These are phyloP conservation scores for Drosophila kurseongensis DNA, from an alignment of 1,140 invertebrate species.

Conservation along the genomic window DNA sequence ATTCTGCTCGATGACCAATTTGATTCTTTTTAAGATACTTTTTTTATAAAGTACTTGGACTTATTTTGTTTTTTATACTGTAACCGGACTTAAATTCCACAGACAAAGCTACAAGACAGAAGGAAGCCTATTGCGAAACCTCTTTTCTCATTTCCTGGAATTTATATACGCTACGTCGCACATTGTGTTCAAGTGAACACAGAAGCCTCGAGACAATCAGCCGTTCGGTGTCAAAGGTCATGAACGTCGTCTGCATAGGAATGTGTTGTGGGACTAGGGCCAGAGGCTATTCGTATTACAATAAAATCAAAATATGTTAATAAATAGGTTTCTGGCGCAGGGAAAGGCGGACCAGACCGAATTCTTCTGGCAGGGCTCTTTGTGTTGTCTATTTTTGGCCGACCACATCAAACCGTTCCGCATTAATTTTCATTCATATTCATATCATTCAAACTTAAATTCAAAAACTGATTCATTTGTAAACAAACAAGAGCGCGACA, in stretches of 20 bases:
- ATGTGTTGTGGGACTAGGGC: constrained; percentile 44
- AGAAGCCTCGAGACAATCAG: constrained; percentile 22
- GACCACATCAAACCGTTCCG: constrained; percentile 60
- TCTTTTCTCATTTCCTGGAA: neutral
- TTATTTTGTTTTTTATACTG: too few relatives aligned
- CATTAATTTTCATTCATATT: constrained; percentile 29
- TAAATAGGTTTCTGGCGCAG: constrained; percentile 25
- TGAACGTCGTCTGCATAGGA: constrained; percentile 16
- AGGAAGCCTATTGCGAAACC: neutral
- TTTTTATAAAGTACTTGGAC: too few relatives aligned
- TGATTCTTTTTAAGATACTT: too few relatives aligned
- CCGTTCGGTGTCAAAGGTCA: constrained; percentile 24
- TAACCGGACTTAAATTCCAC: too few relatives aligned
- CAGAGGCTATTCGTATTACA: constrained; percentile 31
- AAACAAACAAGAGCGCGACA: constrained; percentile 68
- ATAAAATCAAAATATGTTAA: constrained; percentile 67
- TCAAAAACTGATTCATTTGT: constrained; percentile 43
- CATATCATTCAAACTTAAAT: constrained; percentile 15
- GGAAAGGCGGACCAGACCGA: constrained; percentile 10
- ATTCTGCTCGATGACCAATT: too few relatives aligned
- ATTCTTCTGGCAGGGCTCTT: constrained; percentile 29
- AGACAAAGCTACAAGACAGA: neutral
- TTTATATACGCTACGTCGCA: constrained; percentile 34
- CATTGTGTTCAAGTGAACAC: neutral
- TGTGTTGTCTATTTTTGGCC: constrained; percentile 42